Evolutionary conservation across 2,888 invertebrate species (phyloP), one percentile per base, ranked within the genome.

Genomic region (Chirona hameri): DNA sequence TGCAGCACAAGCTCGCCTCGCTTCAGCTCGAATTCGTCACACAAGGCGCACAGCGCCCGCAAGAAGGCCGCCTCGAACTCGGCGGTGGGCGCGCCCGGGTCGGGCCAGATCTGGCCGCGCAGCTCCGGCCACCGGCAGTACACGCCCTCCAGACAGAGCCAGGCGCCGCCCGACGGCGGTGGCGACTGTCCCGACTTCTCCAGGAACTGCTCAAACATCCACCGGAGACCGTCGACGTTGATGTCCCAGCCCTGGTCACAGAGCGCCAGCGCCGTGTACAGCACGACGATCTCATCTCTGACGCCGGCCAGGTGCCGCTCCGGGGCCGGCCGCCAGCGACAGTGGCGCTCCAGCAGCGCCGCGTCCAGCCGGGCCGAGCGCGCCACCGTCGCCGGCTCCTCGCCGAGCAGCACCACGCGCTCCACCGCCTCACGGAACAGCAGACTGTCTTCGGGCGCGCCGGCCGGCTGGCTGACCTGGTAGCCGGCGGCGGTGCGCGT

Each of bases 11-110:
- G 24, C 76, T 21, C 24, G 76, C 46, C 46, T 24, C 39, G 46
- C 46, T 46, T 76, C 76, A 76, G 39, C 76, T 76, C 76, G 39
- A 46, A 76, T 24, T 76, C 76, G 39, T 76, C 76, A 24, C 76
- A 76, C 24, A 76, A 39, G 9, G 0, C 24, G 39, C 12, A 24
- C 7, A 76, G 76, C 21, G 39, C 18, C 21, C 21, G 39, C 10
- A 9, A 24, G 24, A 76, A 76, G 24, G 76, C 76, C 18, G 76
- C 46, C 21, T 31, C 21, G 46, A 76, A 76, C 24, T 39, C 46
- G 1, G 14, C 76, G 24, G 76, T 76, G 24, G 76, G 76, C 76
- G 39, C 10, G 46, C 76, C 76, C 24, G 76, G 24, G 24, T 76
- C 76, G 46, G 39, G 2, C 3, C 39, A 10, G 10, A 76, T 24